Evolutionary conservation across 2,797 vertebrate species (phyloP), one percentile per base, ranked within the genome.

Genomic region (Helicolenus hilgendorfi): DNA sequence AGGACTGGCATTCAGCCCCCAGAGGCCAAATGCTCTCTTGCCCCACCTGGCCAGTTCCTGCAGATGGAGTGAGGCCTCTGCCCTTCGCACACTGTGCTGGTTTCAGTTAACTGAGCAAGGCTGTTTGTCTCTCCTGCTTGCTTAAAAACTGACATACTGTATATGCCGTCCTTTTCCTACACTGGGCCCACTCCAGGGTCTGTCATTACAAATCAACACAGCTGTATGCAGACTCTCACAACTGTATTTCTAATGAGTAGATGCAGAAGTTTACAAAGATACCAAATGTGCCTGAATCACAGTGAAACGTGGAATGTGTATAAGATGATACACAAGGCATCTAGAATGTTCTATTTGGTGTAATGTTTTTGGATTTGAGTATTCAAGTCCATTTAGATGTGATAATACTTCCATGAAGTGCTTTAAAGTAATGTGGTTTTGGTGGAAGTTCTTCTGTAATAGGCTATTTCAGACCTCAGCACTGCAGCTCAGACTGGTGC

Each of bases 21-120:
- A 70, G 90, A 86, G 90, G 80, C 77, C 55, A 89, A 88, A 74
- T 62, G 83, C 76, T 88, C 83, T 83, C 88, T 73, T 55, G 55
- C 86, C 93, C 69, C 60, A 71, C 68, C 89, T 92, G 89, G 83
- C 83, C 79, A 81, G 84, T 89, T 86, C 67, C 70, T 80, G 85
- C 86, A 90, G 83, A 86, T 86, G 86, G 81, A 89, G 88, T 72
- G 91, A 89, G 88, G 83, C 91, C 85, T 90, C 84, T 86, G 83
- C 75, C 76, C 53, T 82, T 79, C 2, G 10, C 77, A 92, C 75
- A 87, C 89, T 90, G 83, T 79, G 81, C 87, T 92, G 91, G 81
- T 92, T 96, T 92, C 87, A 84, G 53, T 89, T 91, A 72, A 89
- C 87, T 92, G 69, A 89, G 72, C 74, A 20, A 73, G 72, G 75